Conservation (phyloP, 1,140 invertebrate species). For the Ostrea denselamellosa region DNA sequence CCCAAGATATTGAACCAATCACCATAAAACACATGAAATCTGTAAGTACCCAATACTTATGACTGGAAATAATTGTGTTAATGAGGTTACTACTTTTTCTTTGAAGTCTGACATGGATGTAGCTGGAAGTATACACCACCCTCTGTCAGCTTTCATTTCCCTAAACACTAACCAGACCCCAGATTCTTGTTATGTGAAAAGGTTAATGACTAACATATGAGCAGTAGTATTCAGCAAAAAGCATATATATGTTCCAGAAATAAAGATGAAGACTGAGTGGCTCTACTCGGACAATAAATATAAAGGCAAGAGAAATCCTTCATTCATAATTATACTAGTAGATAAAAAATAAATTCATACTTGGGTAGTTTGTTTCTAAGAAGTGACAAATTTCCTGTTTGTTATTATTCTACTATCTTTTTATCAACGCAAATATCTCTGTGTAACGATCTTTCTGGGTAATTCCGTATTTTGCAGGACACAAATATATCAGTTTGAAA, state of each 20-base stretch:
- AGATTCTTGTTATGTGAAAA: background rate
- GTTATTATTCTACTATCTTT: no score
- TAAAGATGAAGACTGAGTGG: background rate
- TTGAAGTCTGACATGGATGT: conserved; percentile 10
- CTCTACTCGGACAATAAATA: background rate
- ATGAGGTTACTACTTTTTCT: background rate
- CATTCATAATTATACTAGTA: no score
- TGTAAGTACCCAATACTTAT: background rate
- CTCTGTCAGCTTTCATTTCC: background rate
- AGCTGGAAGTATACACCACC: background rate
- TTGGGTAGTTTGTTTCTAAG: no score
- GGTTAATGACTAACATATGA: conserved; percentile 4
- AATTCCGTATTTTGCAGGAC: no score
- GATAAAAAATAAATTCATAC: no score
- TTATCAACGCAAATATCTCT: no score
- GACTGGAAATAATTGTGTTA: background rate
- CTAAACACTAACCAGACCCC: conserved; percentile 16
- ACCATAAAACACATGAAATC: conserved; percentile 13
- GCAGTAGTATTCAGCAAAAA: background rate
- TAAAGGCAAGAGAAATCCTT: no score
- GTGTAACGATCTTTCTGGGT: no score
- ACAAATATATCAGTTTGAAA: no score
- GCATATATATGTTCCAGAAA: background rate
- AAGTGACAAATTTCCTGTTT: no score
- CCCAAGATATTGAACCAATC: conserved; percentile 15